Conservation (phyloP, 92 coral and sea anemone genomes). For the Umimayanthus kanabou region DNA sequence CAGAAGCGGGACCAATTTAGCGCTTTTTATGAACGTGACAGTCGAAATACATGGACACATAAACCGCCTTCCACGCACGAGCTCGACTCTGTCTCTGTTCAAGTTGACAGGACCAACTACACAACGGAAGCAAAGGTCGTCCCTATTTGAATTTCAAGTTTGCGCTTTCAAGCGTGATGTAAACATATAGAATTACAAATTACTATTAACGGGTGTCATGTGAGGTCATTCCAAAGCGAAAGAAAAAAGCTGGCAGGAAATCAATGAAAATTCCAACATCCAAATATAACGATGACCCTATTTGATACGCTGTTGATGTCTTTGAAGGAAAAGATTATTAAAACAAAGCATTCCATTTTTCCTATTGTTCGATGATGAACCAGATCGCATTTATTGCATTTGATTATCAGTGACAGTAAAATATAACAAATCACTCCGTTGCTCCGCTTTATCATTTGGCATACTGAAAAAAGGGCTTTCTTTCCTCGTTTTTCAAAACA, state of each 20-base stretch:
- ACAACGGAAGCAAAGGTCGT: constrained; percentile 40
- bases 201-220: constrained; percentile 26
- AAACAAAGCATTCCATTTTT: neutral
- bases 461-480: too few species aligned
- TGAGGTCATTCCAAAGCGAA: constrained; percentile 20
- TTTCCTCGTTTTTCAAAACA: too few species aligned
- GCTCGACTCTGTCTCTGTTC: neutral
- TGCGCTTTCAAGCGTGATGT: constrained; percentile 33
- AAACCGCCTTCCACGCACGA: constrained; percentile 32
- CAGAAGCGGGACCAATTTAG: constrained; percentile 22
- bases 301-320: neutral
- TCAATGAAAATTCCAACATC: constrained; percentile 14
- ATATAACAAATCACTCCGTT: too few species aligned
- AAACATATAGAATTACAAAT: constrained; percentile 39
- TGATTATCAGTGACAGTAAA: too few species aligned
- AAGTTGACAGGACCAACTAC: constrained; percentile 12
- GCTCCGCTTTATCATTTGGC: too few species aligned
- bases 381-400: neutral
- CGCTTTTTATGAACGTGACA: neutral
- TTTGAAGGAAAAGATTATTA: neutral
- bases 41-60: neutral
- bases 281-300: neutral
- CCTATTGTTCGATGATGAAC: neutral
- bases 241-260: neutral
- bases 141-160: constrained; percentile 29